Evolutionary conservation across 2,797 vertebrate genomes (phyloP).

Genomic region (Garrulus glandarius): DNA sequence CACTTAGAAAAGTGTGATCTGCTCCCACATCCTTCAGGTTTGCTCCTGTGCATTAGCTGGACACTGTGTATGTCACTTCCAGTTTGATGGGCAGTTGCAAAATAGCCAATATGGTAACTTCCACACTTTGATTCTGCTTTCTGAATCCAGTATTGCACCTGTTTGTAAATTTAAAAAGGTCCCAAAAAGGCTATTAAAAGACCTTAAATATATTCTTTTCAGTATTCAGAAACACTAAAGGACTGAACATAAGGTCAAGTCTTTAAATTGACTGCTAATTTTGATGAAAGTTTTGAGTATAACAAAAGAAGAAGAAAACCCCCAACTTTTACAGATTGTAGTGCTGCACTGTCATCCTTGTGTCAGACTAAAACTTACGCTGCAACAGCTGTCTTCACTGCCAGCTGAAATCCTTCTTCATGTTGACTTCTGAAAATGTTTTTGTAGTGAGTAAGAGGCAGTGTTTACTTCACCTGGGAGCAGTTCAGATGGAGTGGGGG

Average conservation of each 20-base stretch:
- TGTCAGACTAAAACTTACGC: not conserved
- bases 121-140: not conserved
- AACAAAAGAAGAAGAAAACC: not conserved
- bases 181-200: not conserved
- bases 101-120: not conserved
- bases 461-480: constrained; percentile 33
- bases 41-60: not conserved
- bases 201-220: not conserved
- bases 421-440: constrained; percentile 35
- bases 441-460: constrained; percentile 40
- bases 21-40: not conserved
- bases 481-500: not conserved
- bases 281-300: not conserved
- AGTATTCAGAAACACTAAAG: not conserved
- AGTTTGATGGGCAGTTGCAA: not conserved
- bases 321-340: not conserved
- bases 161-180: not conserved
- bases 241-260: not conserved
- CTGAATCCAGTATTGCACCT: not conserved
- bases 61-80: not conserved
- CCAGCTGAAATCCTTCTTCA: constrained; percentile 12
- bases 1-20: not conserved
- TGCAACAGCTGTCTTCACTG: not conserved
- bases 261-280: not conserved
- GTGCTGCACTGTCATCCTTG: not conserved